Conservation (phyloP, 2,797 vertebrate species). For the Eidolon dupreanum region DNA sequence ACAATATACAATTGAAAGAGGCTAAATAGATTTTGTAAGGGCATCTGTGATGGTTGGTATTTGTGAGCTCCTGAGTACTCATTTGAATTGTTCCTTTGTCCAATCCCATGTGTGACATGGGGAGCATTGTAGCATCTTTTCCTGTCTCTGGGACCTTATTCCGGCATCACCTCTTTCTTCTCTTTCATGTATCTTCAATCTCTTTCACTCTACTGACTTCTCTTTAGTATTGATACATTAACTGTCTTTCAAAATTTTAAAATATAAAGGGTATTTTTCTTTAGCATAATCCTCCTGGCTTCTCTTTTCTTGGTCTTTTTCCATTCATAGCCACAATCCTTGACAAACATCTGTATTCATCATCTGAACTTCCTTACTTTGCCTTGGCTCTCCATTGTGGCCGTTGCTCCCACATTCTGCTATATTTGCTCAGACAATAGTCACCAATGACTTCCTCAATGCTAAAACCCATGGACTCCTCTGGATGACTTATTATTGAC, state of each 20-base stretch:
- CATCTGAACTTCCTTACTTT: neutral
- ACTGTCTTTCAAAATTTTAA: neutral
- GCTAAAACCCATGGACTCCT: neutral
- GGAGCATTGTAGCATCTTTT: neutral
- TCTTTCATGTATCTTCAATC: neutral
- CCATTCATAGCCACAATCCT: neutral
- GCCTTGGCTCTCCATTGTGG: neutral
- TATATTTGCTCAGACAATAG: neutral
- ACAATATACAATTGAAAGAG: neutral
- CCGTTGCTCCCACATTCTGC: too few relatives aligned
- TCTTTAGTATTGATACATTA: neutral
- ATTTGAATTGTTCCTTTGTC: neutral
- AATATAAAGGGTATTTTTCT: neutral
- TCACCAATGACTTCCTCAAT: neutral
- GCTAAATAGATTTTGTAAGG: neutral
- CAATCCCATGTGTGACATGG: neutral
- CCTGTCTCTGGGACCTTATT: neutral
- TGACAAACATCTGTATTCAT: neutral
- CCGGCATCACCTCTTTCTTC: neutral
- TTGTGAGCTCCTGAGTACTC: rapidly evolving
- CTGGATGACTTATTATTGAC: too few relatives aligned
- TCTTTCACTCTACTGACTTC: neutral
- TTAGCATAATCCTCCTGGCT: neutral
- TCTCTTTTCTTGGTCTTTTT: neutral
- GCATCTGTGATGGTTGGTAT: neutral